Percentiles rank a stretch among this genome's conserved stretches.
Evolutionary conservation across 2,888 invertebrate genomes (phyloP).

Genomic region (Ichneumon xanthorius): DNA sequence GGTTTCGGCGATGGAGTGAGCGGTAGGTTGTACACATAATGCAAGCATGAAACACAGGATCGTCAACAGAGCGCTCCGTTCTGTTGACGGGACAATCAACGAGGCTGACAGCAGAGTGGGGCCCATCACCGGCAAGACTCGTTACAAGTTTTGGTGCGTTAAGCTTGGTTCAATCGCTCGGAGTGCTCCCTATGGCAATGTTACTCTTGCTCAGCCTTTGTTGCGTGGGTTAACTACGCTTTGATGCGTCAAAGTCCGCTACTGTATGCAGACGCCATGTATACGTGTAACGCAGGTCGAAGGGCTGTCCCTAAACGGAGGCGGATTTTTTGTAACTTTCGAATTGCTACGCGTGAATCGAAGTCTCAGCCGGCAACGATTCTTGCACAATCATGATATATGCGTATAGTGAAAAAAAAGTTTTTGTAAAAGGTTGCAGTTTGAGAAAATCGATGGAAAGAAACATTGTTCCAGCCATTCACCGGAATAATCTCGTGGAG

Average conservation of each 20-base stretch:
- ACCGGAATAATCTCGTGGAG: slow-evolving; percentile 14
- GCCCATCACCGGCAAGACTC: slow-evolving; percentile 13
- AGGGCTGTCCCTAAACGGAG: not conserved
- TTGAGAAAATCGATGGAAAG: not conserved
- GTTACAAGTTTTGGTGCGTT: slow-evolving; percentile 31
- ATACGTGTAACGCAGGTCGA: not conserved
- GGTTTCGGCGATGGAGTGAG: not conserved
- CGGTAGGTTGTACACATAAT: not conserved
- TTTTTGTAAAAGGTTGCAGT: no score
- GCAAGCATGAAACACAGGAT: not conserved
- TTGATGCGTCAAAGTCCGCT: not conserved
- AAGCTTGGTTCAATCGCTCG: not conserved
- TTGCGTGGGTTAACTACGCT: not conserved
- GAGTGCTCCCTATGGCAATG: not conserved
- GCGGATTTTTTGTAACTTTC: not conserved
- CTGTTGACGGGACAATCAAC: slow-evolving; percentile 42
- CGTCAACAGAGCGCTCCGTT: not conserved
- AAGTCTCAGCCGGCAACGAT: no score
- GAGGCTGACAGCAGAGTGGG: slow-evolving; percentile 40
- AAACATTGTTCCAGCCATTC: not conserved
- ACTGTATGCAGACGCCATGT: not conserved
- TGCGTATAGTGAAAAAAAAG: no score
- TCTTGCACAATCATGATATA: no score
- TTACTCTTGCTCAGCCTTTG: not conserved
- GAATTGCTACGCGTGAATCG: no score